phyloP scores from a whole-genome alignment of 2,888 invertebrate genomes.

The Limnephilus auricula region DNA sequence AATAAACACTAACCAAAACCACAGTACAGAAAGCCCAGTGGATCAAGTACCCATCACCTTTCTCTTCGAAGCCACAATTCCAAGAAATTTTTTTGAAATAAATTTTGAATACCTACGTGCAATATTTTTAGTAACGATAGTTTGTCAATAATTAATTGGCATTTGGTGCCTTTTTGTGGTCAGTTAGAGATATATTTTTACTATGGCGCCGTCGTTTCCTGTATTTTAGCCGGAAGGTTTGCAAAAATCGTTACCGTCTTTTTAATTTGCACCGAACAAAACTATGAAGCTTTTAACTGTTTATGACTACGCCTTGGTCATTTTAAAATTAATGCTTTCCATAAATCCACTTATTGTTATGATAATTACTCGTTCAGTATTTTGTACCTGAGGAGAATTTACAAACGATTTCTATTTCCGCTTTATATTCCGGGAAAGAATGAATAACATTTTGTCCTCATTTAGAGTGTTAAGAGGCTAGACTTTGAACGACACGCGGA shows the following conservation, averaged over 20 bases:
- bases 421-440: not conserved
- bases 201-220: constrained; percentile 29
- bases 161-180: constrained; percentile 28
- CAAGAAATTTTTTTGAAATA: not conserved
- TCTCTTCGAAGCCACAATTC: not conserved
- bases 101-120: not conserved
- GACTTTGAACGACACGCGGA: no score
- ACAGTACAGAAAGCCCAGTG: not conserved
- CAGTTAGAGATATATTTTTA: not conserved
- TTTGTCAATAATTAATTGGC: constrained; percentile 15
- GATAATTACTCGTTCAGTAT: not conserved
- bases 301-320: not conserved
- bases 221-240: constrained; percentile 28
- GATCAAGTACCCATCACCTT: not conserved
- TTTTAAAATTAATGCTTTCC: not conserved
- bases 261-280: not conserved
- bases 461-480: not conserved
- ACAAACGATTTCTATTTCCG: not conserved
- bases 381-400: not conserved
- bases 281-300: not conserved
- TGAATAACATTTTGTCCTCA: not conserved
- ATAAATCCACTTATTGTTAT: not conserved
- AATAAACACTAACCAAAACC: constrained; percentile 2
- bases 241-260: constrained; percentile 1
- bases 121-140: not conserved